These are phyloP conservation scores for Rhegmatorhina hoffmannsi DNA, from an alignment of 2,113 vertebrate species.

Conservation along the genomic window DNA sequence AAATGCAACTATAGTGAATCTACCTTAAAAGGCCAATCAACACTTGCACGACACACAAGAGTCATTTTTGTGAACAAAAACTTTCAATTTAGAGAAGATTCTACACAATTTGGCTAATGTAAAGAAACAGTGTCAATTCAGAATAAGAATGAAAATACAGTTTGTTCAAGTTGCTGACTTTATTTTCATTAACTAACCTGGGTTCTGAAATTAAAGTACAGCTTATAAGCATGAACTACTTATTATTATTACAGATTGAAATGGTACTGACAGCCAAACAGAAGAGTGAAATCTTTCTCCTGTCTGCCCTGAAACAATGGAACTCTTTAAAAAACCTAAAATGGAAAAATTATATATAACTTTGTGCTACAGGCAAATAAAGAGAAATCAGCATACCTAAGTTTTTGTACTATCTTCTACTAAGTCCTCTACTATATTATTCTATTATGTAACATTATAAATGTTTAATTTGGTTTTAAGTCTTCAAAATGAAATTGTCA, in stretches of 20 bases:
- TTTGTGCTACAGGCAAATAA: background rate
- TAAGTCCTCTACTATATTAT: background rate
- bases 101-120: background rate
- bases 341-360: accelerated
- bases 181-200: background rate
- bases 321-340: background rate
- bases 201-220: background rate
- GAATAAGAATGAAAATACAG: background rate
- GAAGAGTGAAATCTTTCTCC: background rate
- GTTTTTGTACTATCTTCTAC: background rate
- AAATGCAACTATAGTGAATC: background rate
- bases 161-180: background rate
- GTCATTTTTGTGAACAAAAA: background rate
- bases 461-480: background rate
- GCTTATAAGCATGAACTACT: background rate
- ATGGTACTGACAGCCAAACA: background rate
- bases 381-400: background rate
- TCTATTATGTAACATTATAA: background rate
- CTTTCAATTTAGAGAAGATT: background rate
- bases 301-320: background rate
- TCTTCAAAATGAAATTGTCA: background rate
- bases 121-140: background rate
- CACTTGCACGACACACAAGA: background rate
- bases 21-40: background rate
- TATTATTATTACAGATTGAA: background rate